phyloP scores from a whole-genome alignment of 2,113 vertebrate species.

The Burhinus bistriatus region DNA sequence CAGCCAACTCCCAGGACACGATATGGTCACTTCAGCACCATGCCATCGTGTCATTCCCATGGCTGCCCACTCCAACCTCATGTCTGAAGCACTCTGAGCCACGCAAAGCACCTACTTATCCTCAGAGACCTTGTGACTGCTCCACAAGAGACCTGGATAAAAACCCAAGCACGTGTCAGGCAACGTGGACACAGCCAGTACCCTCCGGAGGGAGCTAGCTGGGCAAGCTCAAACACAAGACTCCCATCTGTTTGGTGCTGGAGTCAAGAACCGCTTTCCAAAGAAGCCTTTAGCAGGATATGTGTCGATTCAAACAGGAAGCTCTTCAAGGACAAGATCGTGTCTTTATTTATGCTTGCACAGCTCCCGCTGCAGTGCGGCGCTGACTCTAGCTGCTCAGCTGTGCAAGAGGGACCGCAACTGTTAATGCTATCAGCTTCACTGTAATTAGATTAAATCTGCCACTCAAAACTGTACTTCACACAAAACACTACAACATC shows the following conservation, averaged over 20 bases:
- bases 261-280: not conserved
- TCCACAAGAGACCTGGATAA: not conserved
- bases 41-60: fast-evolving
- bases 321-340: not conserved
- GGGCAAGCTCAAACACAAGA: not conserved
- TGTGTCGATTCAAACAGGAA: fast-evolving
- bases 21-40: not conserved
- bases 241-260: not conserved
- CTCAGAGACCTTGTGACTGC: fast-evolving
- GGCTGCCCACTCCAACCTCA: not conserved
- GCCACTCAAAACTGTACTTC: not conserved
- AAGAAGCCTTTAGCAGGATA: not conserved
- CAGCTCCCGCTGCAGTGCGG: not conserved
- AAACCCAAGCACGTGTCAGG: not conserved
- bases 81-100: not conserved
- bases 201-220: not conserved
- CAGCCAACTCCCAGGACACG: fast-evolving
- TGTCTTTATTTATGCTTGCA: not conserved
- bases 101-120: not conserved
- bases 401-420: not conserved
- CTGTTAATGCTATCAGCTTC: not conserved
- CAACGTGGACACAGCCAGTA: not conserved
- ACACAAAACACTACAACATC: not conserved
- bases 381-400: not conserved
- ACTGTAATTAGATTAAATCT: not conserved